These are phyloP conservation scores for Pomacea canaliculata DNA, from an alignment of 2,888 invertebrate species.

Conservation along the genomic window DNA sequence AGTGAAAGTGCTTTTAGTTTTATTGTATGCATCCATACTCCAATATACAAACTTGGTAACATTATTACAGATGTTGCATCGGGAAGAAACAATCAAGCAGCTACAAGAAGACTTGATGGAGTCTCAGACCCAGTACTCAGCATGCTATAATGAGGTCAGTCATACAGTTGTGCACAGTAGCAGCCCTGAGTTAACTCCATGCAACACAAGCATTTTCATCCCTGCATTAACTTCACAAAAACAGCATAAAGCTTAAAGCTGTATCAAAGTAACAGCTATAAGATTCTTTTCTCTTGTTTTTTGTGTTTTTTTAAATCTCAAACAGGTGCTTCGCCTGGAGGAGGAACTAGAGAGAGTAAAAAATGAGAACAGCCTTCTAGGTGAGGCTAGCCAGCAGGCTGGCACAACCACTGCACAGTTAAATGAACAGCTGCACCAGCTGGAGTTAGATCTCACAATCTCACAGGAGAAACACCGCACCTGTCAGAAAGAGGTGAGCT, in stretches of 20 bases:
- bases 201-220: too few species aligned
- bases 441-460: conserved; percentile 67
- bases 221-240: too few species aligned
- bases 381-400: conserved; percentile 46
- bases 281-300: neutral
- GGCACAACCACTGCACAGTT: conserved; percentile 49
- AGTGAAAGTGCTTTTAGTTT: neutral
- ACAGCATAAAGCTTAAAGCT: too few species aligned
- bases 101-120: conserved; percentile 65
- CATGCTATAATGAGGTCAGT: conserved; percentile 66
- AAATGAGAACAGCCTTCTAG: conserved; percentile 61
- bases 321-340: conserved; percentile 62
- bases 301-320: neutral
- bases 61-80: conserved; percentile 26
- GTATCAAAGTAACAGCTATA: too few species aligned
- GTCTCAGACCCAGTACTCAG: conserved; percentile 65
- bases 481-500: conserved; percentile 66
- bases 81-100: conserved; percentile 59
- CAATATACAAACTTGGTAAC: neutral
- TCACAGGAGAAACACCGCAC: conserved; percentile 68
- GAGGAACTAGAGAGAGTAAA: conserved; percentile 63
- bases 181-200: too few species aligned
- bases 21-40: neutral
- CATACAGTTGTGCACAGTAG: neutral
- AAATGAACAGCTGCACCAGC: conserved; percentile 61